Conservation (phyloP, 2,888 invertebrate species). For the Ptilodon capucinus region DNA sequence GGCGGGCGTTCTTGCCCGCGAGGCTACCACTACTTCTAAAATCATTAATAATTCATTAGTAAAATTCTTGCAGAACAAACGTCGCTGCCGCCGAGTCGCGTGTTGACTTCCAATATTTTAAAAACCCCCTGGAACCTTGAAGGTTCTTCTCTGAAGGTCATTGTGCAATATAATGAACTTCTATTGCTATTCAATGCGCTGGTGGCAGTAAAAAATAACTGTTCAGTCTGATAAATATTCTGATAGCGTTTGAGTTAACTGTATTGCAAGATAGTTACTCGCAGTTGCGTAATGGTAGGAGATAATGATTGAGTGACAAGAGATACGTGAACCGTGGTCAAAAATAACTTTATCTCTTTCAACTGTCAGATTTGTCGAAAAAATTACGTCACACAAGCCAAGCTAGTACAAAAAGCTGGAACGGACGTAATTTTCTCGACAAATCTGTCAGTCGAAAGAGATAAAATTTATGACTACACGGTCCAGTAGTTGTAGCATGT, state of each 20-base stretch:
- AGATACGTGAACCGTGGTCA: too few species aligned
- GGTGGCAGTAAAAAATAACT: constrained; percentile 33
- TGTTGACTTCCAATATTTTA: constrained; percentile 31
- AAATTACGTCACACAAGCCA: too few species aligned
- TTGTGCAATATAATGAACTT: constrained; percentile 16
- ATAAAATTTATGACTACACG: too few species aligned
- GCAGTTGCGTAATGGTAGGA: too few species aligned
- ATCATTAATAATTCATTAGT: constrained; percentile 27
- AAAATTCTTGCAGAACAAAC: constrained; percentile 20
- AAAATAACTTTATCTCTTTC: too few species aligned
- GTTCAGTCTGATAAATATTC: constrained; percentile 37
- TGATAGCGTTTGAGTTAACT: constrained; percentile 26
- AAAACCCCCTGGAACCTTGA: constrained; percentile 24
- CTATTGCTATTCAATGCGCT: constrained; percentile 38
- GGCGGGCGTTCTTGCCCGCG: too few species aligned
- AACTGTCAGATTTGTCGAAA: too few species aligned
- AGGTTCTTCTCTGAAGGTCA: constrained; percentile 28
- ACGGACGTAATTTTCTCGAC: too few species aligned
- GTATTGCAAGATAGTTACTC: constrained; percentile 10
- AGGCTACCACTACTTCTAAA: constrained; percentile 3
- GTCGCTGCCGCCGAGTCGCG: constrained; percentile 12
- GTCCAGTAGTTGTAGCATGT: too few species aligned
- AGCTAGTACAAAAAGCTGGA: too few species aligned
- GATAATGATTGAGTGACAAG: too few species aligned
- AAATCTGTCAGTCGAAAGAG: too few species aligned